phyloP scores from a whole-genome alignment of 2,888 invertebrate species.

The Tryphoninae sp. region DNA sequence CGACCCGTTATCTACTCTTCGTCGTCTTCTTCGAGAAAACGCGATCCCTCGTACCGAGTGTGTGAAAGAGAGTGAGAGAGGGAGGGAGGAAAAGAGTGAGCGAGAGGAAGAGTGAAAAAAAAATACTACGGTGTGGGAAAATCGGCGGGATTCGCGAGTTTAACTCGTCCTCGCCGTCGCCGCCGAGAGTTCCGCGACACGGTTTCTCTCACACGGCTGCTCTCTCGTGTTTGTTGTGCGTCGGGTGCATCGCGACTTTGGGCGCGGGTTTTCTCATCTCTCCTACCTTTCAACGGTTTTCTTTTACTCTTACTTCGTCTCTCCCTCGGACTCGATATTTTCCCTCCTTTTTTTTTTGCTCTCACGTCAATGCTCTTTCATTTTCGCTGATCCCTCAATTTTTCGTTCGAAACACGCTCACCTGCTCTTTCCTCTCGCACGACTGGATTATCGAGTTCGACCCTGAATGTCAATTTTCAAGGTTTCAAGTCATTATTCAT shows the following conservation, averaged over 20 bases:
- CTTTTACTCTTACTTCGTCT: slow-evolving; percentile 47
- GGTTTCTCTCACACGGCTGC: not conserved
- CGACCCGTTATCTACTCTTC: slow-evolving; percentile 64
- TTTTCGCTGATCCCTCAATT: slow-evolving; percentile 26
- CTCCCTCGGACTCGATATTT: slow-evolving; percentile 44
- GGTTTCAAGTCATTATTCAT: not conserved
- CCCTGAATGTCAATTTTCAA: slow-evolving; percentile 9
- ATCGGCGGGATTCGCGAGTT: slow-evolving; percentile 63
- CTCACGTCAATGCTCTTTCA: slow-evolving; percentile 21
- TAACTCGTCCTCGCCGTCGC: slow-evolving; percentile 53
- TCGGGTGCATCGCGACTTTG: slow-evolving; percentile 72
- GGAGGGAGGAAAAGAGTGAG: slow-evolving; percentile 9
- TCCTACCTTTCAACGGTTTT: slow-evolving; percentile 64
- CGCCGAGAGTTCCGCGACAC: slow-evolving; percentile 52
- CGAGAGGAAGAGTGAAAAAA: slow-evolving; percentile 1
- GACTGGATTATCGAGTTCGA: not conserved
- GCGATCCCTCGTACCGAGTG: slow-evolving; percentile 58
- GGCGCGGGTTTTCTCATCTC: slow-evolving; percentile 67
- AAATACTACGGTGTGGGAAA: slow-evolving; percentile 24
- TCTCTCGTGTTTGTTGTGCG: slow-evolving; percentile 73
- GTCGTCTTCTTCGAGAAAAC: slow-evolving; percentile 32
- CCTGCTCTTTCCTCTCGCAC: slow-evolving; percentile 65
- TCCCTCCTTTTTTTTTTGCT: slow-evolving; percentile 60
- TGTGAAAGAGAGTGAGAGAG: slow-evolving; percentile 56
- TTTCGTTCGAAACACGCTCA: slow-evolving; percentile 56